Evolutionary conservation across 2,113 vertebrate genomes (phyloP).

Genomic region (Eptesicus fuscus): DNA sequence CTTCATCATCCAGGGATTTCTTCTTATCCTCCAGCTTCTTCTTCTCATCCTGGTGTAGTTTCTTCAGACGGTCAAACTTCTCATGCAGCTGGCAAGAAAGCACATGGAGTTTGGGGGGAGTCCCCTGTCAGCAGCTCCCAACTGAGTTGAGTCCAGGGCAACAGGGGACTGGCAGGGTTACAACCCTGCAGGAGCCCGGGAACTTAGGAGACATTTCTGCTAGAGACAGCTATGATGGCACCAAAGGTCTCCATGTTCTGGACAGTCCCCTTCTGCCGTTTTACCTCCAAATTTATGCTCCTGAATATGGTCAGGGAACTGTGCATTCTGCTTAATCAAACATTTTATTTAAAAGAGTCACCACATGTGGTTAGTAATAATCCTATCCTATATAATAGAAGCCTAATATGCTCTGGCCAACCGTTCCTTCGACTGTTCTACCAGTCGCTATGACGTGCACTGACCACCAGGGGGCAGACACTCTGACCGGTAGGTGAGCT

Average conservation of each 20-base stretch:
- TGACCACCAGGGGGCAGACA: no score
- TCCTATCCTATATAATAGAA: no score
- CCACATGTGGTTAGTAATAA: neutral
- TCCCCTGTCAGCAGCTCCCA: neutral
- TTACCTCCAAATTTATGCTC: conserved; percentile 3
- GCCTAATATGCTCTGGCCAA: no score
- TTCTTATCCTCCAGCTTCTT: conserved; percentile 99
- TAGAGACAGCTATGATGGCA: neutral
- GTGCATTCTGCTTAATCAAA: neutral
- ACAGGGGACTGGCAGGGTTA: neutral
- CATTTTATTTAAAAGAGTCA: neutral
- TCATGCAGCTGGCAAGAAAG: conserved; percentile 89
- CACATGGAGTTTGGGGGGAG: neutral
- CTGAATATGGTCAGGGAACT: neutral
- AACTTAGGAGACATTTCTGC: neutral
- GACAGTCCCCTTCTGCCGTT: neutral
- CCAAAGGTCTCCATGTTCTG: neutral
- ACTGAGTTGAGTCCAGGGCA: neutral
- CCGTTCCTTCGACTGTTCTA: no score
- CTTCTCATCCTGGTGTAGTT: conserved; percentile 98
- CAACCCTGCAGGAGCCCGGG: neutral
- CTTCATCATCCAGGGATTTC: conserved; percentile 94
- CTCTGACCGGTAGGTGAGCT: no score
- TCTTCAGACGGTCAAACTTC: conserved; percentile 98
- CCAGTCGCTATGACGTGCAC: no score